Base-by-base conservation (phyloP, 1,140 invertebrate genomes). In the Subanguina moxae region DNA sequence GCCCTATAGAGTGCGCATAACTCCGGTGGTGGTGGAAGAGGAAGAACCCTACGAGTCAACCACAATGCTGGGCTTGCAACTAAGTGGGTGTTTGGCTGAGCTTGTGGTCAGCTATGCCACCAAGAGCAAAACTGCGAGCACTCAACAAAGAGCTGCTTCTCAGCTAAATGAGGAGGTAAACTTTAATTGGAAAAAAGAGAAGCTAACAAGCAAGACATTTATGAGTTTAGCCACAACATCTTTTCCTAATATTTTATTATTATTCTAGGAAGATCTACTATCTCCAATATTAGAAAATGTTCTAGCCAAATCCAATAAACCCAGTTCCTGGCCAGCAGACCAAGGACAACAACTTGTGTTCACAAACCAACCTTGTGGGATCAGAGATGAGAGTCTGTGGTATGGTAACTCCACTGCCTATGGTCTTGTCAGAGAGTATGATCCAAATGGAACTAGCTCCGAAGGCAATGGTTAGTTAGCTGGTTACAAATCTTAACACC, bases 81-180 rank as follows among this genome's bases (percentile, higher is more conserved):
- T 43, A 27, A 23, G 42, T 17, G 67, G 67, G 21, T 68, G 67
- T 68, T 69, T 68, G 21, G 67, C 67, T 28, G 28, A 45, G 15
- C 27, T 61, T 45, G 28, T n/a, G n/a, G 27, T 45, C n/a, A 61
- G 28, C 19, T 32, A 19, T 30, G 58, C 58, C 17, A 52, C 3
- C 15, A 19, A 25, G 15, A 15, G 23, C 3, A 15, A 52, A 15
- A 3, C 48, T 19, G n/a, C 23, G 1, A 15, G 48, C 17, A 8
- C 48, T 7, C n/a, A 52, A 52, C 48, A 52, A 8, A 52, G 48
- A 52, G 23, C 48, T 3, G 48, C 23, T 8, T 7, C 3, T 52
- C 48, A 52, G 48, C 48, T 52, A 3, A 25, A 25, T 25, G 23
- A 52, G 8, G 48, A 52, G 48, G 48, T 52, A 15, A 8, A 15